Conservation (phyloP, 2,797 vertebrate species). For the Thunnus albacares region DNA sequence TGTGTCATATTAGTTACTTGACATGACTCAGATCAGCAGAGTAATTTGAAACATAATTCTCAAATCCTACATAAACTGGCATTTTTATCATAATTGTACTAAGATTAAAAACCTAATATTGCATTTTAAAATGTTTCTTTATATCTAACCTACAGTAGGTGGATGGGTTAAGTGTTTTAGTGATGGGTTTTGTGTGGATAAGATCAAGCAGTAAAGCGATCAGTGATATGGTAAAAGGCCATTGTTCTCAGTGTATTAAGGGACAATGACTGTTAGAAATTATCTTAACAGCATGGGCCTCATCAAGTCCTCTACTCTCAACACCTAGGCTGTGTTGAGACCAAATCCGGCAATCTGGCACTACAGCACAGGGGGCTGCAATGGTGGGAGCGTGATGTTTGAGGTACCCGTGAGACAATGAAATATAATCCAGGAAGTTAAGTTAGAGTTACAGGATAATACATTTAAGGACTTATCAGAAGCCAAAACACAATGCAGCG, state of each 20-base stretch:
- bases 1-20: not conserved
- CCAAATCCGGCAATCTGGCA: too few relatives aligned
- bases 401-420: too few relatives aligned
- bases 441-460: too few relatives aligned
- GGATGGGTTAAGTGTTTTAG: not conserved
- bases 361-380: too few relatives aligned
- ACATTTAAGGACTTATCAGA: too few relatives aligned
- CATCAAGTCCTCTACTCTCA: slow-evolving; percentile 27
- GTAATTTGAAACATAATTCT: not conserved
- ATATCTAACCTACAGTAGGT: not conserved
- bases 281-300: slow-evolving; percentile 41
- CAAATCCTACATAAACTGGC: not conserved
- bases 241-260: slow-evolving; percentile 44
- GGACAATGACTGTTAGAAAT: slow-evolving; percentile 51
- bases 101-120: not conserved
- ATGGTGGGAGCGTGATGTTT: too few relatives aligned
- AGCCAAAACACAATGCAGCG: too few relatives aligned
- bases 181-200: slow-evolving; percentile 45
- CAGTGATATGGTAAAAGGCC: slow-evolving; percentile 42
- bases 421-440: too few relatives aligned
- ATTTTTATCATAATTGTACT: not conserved
- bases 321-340: not conserved
- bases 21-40: not conserved
- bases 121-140: slow-evolving; percentile 1
- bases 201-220: slow-evolving; percentile 54